These are phyloP conservation scores for Saccopteryx leptura DNA, from an alignment of 2,113 vertebrate species.

Conservation along the genomic window DNA sequence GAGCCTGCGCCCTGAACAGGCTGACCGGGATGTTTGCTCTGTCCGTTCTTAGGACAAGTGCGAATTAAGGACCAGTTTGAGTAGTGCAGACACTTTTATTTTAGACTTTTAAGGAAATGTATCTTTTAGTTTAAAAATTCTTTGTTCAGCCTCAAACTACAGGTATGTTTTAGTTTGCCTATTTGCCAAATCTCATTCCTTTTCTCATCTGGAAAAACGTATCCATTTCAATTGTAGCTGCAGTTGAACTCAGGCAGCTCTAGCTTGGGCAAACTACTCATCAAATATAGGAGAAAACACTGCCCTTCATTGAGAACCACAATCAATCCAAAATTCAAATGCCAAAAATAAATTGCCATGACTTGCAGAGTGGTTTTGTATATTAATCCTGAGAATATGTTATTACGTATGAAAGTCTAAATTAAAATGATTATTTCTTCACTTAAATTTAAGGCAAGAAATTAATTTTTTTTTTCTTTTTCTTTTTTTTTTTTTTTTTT, in stretches of 20 bases:
- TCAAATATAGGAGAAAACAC: not conserved
- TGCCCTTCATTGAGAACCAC: not conserved
- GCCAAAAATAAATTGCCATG: constrained; percentile 15
- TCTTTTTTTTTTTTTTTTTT: too few species aligned
- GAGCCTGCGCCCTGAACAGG: not conserved
- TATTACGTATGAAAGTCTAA: not conserved
- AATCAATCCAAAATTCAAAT: not conserved
- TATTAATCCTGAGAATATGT: not conserved
- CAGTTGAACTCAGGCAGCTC: too few species aligned
- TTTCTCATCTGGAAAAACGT: constrained; percentile 6
- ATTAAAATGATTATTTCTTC: not conserved
- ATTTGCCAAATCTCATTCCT: not conserved
- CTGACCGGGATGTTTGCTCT: not conserved
- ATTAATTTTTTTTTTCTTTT: not conserved
- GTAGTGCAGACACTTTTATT: not conserved
- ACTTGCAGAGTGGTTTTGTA: not conserved
- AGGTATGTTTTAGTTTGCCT: not conserved
- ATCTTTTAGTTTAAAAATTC: constrained; percentile 30
- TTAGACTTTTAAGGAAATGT: constrained; percentile 12
- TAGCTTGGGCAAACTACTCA: constrained; percentile 4
- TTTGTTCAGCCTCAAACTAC: not conserved
- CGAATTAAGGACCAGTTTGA: not conserved
- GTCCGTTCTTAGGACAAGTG: not conserved
- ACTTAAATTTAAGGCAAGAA: constrained; percentile 19
- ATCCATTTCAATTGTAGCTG: not conserved